Evolutionary conservation across 2,888 invertebrate species (phyloP).

Genomic region (Dendrolimus pini): DNA sequence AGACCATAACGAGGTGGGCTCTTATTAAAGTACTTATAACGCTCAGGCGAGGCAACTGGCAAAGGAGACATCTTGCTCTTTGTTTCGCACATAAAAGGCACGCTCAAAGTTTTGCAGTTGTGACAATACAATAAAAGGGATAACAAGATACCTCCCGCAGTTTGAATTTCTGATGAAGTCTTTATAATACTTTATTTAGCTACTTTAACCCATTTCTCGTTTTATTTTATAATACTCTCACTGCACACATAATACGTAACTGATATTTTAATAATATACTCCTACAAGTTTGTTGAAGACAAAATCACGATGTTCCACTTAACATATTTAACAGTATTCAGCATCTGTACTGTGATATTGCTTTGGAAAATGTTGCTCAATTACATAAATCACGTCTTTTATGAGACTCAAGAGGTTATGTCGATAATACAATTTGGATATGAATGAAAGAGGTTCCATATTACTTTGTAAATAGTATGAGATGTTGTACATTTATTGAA

Average conservation of each 20-base stretch:
- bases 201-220: neutral
- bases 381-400: no score
- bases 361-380: slow-evolving; percentile 5
- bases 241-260: neutral
- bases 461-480: no score
- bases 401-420: no score
- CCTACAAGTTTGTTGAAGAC: no score
- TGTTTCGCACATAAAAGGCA: neutral
- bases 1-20: neutral
- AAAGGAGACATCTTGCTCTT: neutral
- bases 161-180: neutral
- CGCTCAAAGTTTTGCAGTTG: neutral
- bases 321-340: neutral
- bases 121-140: neutral
- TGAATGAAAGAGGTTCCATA: no score
- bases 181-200: neutral
- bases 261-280: neutral
- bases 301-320: no score
- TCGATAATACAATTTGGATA: no score
- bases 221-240: neutral
- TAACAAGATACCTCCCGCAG: slow-evolving; percentile 1
- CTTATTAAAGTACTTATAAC: neutral
- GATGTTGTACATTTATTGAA: slow-evolving; percentile 8
- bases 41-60: neutral
- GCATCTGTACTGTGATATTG: slow-evolving; percentile 3